Evolutionary conservation across 2,888 invertebrate species (phyloP).

Genomic region (Pyralis farinalis): DNA sequence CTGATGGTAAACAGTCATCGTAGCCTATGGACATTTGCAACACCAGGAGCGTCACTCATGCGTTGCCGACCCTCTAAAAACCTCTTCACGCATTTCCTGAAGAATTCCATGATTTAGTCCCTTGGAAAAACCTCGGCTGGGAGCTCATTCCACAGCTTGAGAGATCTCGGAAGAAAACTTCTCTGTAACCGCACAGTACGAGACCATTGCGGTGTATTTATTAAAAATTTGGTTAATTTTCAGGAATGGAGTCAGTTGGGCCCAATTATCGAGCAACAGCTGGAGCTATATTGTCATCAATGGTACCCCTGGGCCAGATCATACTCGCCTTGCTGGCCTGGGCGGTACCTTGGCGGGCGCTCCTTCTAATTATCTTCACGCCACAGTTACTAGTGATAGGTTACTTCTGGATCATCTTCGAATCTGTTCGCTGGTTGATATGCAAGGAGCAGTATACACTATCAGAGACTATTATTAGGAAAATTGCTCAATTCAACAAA

Average conservation of each 20-base stretch:
- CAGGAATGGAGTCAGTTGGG: conserved; percentile 90
- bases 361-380: conserved; percentile 85
- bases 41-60: too few species aligned
- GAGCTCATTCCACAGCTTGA: too few species aligned
- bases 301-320: conserved; percentile 89
- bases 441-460: conserved; percentile 85
- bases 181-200: too few species aligned
- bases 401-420: conserved; percentile 87
- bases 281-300: conserved; percentile 86
- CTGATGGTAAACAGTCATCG: too few species aligned
- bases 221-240: too few species aligned
- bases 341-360: conserved; percentile 85
- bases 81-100: too few species aligned
- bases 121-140: too few species aligned
- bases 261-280: conserved; percentile 87
- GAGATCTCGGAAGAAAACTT: too few species aligned
- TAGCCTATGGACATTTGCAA: too few species aligned
- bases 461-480: conserved; percentile 82
- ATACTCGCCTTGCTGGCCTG: conserved; percentile 86
- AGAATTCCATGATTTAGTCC: too few species aligned
- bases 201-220: too few species aligned
- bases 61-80: too few species aligned
- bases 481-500: conserved; percentile 83
- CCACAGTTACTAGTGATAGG: conserved; percentile 85
- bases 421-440: conserved; percentile 89